phyloP scores from a whole-genome alignment of 92 coral and sea anemone species.

The Umimayanthus kanabou region DNA sequence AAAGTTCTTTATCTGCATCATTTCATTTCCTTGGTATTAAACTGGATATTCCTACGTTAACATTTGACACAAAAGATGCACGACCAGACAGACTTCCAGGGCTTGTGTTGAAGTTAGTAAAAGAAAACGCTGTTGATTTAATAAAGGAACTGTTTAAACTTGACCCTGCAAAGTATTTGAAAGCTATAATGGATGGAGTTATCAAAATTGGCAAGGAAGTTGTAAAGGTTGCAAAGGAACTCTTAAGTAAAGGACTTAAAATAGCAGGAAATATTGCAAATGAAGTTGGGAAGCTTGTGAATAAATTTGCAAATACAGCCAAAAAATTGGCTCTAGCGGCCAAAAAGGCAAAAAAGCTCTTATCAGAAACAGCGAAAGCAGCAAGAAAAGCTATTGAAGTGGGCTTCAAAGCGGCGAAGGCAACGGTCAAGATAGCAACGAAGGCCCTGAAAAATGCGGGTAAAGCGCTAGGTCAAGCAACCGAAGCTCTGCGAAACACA shows the following conservation, averaged over 20 bases:
- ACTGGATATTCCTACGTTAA: conserved; percentile 40
- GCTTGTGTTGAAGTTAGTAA: conserved; percentile 35
- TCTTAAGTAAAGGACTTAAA: conserved; percentile 47
- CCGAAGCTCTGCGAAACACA: conserved; percentile 37
- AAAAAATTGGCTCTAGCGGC: conserved; percentile 48
- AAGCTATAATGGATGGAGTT: conserved; percentile 60
- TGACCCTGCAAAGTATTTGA: conserved; percentile 40
- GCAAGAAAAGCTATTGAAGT: conserved; percentile 41
- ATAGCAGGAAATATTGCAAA: conserved; percentile 46
- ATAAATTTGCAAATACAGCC: conserved; percentile 39
- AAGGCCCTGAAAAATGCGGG: conserved; percentile 35
- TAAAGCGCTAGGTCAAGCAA: conserved; percentile 31
- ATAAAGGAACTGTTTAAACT: conserved; percentile 40
- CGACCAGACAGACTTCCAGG: conserved; percentile 61
- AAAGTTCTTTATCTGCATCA: conserved; percentile 46
- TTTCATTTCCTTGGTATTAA: conserved; percentile 52
- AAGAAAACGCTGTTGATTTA: conserved; percentile 43
- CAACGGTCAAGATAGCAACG: conserved; percentile 30
- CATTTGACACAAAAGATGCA: conserved; percentile 46
- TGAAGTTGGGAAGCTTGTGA: conserved; percentile 51
- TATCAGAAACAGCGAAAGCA: conserved; percentile 45
- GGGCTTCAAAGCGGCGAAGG: conserved; percentile 35
- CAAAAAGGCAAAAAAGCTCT: conserved; percentile 14
- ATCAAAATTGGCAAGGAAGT: conserved; percentile 47
- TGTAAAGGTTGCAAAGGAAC: conserved; percentile 43